Percentiles rank a stretch among this genome's conserved stretches.
Evolutionary conservation across 2,888 invertebrate species (phyloP).

Genomic region (Mycalesis mineus): DNA sequence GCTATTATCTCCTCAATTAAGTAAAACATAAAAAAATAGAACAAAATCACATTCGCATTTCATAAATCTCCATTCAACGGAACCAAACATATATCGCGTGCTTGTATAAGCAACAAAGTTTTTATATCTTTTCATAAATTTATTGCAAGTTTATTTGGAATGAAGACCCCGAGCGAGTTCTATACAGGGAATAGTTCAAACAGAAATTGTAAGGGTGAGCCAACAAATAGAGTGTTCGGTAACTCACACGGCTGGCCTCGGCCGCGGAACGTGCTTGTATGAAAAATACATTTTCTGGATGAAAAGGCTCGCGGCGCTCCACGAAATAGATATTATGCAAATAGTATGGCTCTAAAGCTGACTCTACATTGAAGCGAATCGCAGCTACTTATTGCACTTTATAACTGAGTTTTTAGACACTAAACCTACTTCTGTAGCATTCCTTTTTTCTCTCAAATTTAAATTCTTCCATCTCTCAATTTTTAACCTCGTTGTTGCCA

Average conservation of each 20-base stretch:
- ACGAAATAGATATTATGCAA: not conserved
- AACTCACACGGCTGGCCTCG: not conserved
- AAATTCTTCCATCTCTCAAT: no score
- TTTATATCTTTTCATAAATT: not conserved
- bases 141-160: not conserved
- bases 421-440: no score
- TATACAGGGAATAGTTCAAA: not conserved
- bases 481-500: no score
- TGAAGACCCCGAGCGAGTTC: not conserved
- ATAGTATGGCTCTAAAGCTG: not conserved
- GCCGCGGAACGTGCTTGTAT: not conserved
- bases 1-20: no score
- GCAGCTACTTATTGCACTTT: no score
- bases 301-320: not conserved
- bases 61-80: no score
- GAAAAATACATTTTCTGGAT: not conserved
- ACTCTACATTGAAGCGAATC: not conserved
- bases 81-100: no score
- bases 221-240: not conserved
- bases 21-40: no score
- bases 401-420: no score
- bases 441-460: no score
- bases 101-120: not conserved
- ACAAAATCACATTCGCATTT: no score
- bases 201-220: not conserved